Evolutionary conservation across 2,888 invertebrate genomes (phyloP).

Genomic region (Ariolimax columbianus): DNA sequence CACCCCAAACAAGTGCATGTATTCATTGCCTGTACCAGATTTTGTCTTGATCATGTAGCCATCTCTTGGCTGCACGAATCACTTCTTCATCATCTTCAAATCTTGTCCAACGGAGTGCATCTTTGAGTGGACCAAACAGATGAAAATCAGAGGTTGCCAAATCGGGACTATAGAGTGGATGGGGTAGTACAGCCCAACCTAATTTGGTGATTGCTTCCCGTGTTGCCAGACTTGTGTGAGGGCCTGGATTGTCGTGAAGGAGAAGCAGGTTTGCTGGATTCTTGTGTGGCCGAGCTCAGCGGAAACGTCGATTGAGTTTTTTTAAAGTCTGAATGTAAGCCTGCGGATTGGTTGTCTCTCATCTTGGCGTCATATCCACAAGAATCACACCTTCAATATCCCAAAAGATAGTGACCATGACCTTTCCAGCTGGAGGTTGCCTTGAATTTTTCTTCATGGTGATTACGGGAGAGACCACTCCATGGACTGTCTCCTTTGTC

Average conservation of each 20-base stretch:
- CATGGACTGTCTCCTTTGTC: too few relatives aligned
- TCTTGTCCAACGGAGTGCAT: not conserved
- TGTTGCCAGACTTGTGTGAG: slow-evolving; percentile 21
- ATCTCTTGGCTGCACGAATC: too few relatives aligned
- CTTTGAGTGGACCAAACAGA: not conserved
- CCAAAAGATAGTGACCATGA: slow-evolving; percentile 7
- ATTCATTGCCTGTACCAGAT: too few relatives aligned
- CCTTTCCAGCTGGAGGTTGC: slow-evolving; percentile 6
- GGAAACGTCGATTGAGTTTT: slow-evolving; percentile 15
- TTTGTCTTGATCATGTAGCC: too few relatives aligned
- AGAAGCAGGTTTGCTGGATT: slow-evolving; percentile 9
- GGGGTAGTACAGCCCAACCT: not conserved
- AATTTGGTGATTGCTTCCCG: not conserved
- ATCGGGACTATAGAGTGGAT: slow-evolving; percentile 1
- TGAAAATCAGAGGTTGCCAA: slow-evolving; percentile 2
- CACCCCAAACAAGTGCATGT: too few relatives aligned
- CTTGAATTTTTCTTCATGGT: not conserved
- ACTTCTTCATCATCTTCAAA: not conserved
- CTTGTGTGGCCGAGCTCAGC: not conserved
- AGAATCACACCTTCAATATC: slow-evolving; percentile 5
- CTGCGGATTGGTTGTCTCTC: slow-evolving; percentile 11
- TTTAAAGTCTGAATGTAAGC: not conserved
- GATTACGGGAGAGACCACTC: not conserved
- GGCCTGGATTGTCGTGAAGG: not conserved
- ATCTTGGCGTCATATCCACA: slow-evolving; percentile 1